Evolutionary conservation across 2,113 vertebrate genomes (phyloP), one percentile per base, ranked within the genome.

Genomic region (Myanophis thanlyinensis): DNA sequence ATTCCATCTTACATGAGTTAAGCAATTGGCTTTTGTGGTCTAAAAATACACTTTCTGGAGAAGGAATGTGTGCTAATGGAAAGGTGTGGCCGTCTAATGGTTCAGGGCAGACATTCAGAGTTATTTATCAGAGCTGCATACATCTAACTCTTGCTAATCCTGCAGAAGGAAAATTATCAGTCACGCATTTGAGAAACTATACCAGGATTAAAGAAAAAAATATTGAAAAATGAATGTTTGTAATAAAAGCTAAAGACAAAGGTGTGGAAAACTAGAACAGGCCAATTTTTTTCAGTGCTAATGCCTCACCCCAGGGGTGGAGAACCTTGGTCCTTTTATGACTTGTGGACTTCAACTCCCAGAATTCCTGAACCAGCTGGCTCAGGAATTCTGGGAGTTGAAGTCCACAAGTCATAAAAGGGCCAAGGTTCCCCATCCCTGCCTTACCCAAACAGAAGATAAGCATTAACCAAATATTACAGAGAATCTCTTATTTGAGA

Each of bases 1-100:
- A 91, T 18, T 5, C 9, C 62, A 84, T 40, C 73, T 88, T 93
- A 46, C 10, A 49, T 53, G 27, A 89, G 73, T 89, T 89, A 91
- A 73, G 84, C 86, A 89, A 23, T 89, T 91, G 27, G 54, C 53
- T 53, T 91, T 87, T 93, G 52, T 54, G 59, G 85, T 87, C 30
- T 84, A 73, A 3, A 86, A 85, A 53, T 86, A 44, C 27, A 40
- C 53, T 91, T 93, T 89, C 27, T 85, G 47, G 40, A 91, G 67
- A 62, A 91, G 35, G 47, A 91, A 91, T 86, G 67, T 89, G 25
- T 53, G 67, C 90, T 93, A 91, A 91, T 91, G 67, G 90, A 93
- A 93, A 88, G 73, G 73, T 53, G 54, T 89, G 93, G 73, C 48
- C 8, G 4, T 52, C 48, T 93, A 91, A 91, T 67, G 54, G 54